Evolutionary conservation across 2,888 invertebrate species (phyloP), one percentile per base, ranked within the genome.

Genomic region (Rhamnusium bicolor): DNA sequence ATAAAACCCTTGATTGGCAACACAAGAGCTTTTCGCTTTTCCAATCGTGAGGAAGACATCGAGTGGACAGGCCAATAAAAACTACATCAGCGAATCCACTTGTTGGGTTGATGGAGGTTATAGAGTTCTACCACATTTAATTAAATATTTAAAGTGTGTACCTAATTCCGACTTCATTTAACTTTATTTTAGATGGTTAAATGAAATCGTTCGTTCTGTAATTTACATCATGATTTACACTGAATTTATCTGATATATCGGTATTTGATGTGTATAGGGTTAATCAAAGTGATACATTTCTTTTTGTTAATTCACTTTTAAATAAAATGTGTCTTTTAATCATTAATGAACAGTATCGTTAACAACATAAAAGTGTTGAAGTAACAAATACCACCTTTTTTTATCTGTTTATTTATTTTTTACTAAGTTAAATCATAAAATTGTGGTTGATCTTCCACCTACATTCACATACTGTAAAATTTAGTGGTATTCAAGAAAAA

Each of bases 1-100:
- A 19, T 58, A 14, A n/a, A 18, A 24, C 32, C 12, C 21, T 40
- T 18, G 8, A 19, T 51, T 29, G 18, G 53, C 7, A 51, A 49
- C 51, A 29, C 40, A 27, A 40, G 65, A 53, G 65, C 29, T 65
- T 65, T 51, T 46, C n/a, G 51, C 51, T 6, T 65, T 65, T 65
- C 65, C 27, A 53, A 29, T 53, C 53, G 65, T 53, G 47, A 53
- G 51, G 53, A 65, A 65, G 65, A 65, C 53, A 65, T 65, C 8
- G 69, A 73, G 71, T 73, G 76, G 73, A 71, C 71, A 71, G 60
- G 66, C 65, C 66, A 73, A 76, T 76, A 68, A 73, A 71, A 69
- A 69, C 62, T 32, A 51, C 69, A 61, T 62, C 69, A 62, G 16
- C 62, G n/a, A 19, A 61, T 61, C 69, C 69, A 69, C 69, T 62